phyloP scores from a whole-genome alignment of 1,140 invertebrate genomes.

The Pachypeltis micranthus region DNA sequence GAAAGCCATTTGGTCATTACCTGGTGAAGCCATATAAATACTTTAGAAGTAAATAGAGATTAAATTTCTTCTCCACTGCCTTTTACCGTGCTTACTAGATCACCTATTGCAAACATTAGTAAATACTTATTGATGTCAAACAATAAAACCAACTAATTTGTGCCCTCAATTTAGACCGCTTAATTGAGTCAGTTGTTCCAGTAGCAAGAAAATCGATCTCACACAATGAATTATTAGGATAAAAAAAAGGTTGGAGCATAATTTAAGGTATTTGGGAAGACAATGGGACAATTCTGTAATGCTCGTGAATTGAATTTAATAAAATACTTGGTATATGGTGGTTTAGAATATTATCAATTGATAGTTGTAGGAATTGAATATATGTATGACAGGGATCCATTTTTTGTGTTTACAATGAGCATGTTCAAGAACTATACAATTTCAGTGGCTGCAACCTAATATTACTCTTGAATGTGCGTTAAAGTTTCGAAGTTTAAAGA shows the following conservation, averaged over 20 bases:
- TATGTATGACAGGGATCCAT: not conserved
- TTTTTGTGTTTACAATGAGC: not conserved
- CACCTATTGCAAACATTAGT: not conserved
- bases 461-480: not conserved
- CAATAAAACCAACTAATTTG: not conserved
- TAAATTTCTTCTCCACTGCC: not conserved
- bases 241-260: not conserved
- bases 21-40: not conserved
- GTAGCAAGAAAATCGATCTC: not conserved
- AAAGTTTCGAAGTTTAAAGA: not conserved
- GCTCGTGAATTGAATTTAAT: not conserved
- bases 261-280: not conserved
- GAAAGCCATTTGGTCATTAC: not conserved
- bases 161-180: not conserved
- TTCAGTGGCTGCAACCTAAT: not conserved
- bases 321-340: not conserved
- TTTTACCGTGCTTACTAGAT: not conserved
- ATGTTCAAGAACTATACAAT: not conserved
- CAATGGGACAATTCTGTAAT: not conserved
- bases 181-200: not conserved
- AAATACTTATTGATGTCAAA: not conserved
- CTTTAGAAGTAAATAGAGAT: not conserved
- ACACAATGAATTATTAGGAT: not conserved
- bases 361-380: not conserved
- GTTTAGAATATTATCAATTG: not conserved